These are phyloP conservation scores for Lasioglossum figueresi DNA, from an alignment of 2,888 invertebrate species.

Conservation along the genomic window DNA sequence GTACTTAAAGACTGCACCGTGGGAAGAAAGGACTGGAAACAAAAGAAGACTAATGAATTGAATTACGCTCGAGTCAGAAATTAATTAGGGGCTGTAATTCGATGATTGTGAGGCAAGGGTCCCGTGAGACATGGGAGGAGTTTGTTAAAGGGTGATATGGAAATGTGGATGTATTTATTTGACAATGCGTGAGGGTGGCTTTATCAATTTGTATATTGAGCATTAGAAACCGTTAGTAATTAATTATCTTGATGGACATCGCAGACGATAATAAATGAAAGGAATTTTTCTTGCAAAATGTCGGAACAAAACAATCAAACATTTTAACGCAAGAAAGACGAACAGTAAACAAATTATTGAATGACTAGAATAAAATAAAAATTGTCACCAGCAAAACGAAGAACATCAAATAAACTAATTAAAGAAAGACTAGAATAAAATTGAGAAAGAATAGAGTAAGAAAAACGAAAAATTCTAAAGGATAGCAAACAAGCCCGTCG, in stretches of 20 bases:
- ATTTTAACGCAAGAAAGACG: no score
- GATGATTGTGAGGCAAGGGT: slow-evolving; percentile 8
- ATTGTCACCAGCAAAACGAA: background rate
- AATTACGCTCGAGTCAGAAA: slow-evolving; percentile 34
- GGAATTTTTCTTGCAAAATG: no score
- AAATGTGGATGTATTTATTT: background rate
- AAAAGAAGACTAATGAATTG: slow-evolving; percentile 33
- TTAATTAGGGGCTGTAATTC: slow-evolving; percentile 37
- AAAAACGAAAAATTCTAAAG: no score
- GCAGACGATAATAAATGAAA: background rate
- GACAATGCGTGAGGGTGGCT: background rate
- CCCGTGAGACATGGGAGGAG: background rate
- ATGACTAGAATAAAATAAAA: background rate
- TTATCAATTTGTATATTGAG: background rate
- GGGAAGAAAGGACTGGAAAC: background rate
- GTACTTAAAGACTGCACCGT: background rate
- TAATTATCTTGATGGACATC: background rate
- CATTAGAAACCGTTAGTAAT: background rate
- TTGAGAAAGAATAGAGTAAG: no score
- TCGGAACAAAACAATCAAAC: no score
- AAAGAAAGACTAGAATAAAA: no score
- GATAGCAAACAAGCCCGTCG: no score
- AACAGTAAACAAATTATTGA: no score
- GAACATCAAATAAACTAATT: no score
- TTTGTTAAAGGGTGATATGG: background rate